Conservation (phyloP, 2,888 invertebrate species). For the Sminthurinus aureus region DNA sequence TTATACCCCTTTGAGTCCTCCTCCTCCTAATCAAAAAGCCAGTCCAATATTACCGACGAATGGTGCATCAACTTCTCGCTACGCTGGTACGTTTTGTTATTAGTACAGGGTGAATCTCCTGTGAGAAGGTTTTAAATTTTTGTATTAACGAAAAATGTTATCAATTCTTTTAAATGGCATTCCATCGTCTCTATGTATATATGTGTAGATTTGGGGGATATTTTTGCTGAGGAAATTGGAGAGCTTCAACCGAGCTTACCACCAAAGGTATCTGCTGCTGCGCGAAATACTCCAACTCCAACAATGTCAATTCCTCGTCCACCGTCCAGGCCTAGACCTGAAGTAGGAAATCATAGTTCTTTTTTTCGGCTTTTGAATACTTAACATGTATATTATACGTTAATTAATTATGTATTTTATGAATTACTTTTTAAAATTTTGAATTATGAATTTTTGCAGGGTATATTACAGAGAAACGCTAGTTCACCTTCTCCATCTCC, state of each 20-base stretch:
- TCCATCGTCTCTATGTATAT: background rate
- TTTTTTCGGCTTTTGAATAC: background rate
- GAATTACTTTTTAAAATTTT: background rate
- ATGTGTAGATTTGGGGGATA: constrained; percentile 66
- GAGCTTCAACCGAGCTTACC: constrained; percentile 75
- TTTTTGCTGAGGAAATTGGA: constrained; percentile 87
- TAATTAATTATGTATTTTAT: background rate
- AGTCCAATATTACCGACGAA: constrained; percentile 52
- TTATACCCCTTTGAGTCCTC: constrained; percentile 58
- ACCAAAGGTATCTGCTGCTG: constrained; percentile 66
- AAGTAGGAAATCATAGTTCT: constrained; percentile 63
- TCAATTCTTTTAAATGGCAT: too few species aligned
- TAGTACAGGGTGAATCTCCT: too few species aligned
- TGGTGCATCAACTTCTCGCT: constrained; percentile 57
- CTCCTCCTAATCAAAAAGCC: constrained; percentile 51
- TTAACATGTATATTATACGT: background rate
- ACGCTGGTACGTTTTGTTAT: constrained; percentile 58
- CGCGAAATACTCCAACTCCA: constrained; percentile 78
- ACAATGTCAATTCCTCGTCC: constrained; percentile 81
- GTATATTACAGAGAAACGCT: constrained; percentile 51
- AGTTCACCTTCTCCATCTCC: constrained; percentile 58
- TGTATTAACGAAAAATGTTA: too few species aligned
- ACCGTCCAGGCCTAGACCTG: constrained; percentile 82
- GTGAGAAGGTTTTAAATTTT: too few species aligned
- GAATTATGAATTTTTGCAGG: background rate